Evolutionary conservation across 1,140 invertebrate species (phyloP), one percentile per base, ranked within the genome.

Genomic region (Drosophila nasuta): DNA sequence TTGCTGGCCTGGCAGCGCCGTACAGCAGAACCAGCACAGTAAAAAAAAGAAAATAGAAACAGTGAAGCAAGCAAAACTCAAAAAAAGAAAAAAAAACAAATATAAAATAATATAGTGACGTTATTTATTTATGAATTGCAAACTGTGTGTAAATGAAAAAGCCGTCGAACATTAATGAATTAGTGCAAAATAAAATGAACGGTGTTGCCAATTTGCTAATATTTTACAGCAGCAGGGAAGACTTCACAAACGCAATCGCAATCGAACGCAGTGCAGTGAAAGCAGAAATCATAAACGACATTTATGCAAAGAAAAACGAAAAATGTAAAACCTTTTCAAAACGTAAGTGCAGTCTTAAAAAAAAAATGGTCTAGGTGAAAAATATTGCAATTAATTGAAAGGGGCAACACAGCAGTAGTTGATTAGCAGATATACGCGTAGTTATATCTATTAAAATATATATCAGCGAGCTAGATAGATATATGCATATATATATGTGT

Each of bases 1-100:
- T 82, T 64, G 69, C 73, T 64, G 60, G 75, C 65, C 75, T 77
- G 75, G 64, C 75, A 66, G 82, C 46, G 79, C 85, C 85, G 82
- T 71, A 77, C 70, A 68, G 43, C 28, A 38, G 35, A 17, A 38
- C 8, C 28, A 38, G 35, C 33, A 38, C 8, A 49, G 52, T 15
- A 48, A 38, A 49, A 62, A 25, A 63, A 58, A 38, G 65, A 38
- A 77, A 59, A 33, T 71, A 66, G 74, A 63, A n/a, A 60, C 10
- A 51, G 41, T 63, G 41, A 25, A 38, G 35, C 35, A 38, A 68
- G 43, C 28, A 38, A 69, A 64, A 52, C 28, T 38, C 8, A 49
- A 64, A 15, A 46, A 45, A 49, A 62, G 20, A 63, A 58, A 38
- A 73, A 59, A 33, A 75, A 63, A 77, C 58, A n/a, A 56, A 13